phyloP scores from a whole-genome alignment of 2,113 vertebrate species.

The Trematocara variabile region DNA sequence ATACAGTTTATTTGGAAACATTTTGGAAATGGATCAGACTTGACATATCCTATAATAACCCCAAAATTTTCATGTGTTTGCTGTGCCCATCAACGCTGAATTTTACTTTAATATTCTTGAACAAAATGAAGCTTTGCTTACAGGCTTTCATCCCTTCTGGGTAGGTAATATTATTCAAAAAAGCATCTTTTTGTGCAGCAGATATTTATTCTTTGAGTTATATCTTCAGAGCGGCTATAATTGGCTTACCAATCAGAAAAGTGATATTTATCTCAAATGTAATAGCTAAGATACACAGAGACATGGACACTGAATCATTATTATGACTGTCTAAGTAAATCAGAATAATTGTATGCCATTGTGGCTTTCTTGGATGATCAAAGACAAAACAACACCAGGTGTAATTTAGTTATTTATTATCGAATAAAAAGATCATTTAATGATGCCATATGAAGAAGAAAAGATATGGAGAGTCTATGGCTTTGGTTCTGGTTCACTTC shows the following conservation, averaged over 20 bases:
- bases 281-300: background rate
- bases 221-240: background rate
- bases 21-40: background rate
- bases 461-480: background rate
- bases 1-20: background rate
- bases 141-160: background rate
- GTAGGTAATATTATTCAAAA: background rate
- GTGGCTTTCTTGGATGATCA: background rate
- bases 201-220: background rate
- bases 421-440: background rate
- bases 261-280: background rate
- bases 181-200: background rate
- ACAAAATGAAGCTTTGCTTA: background rate
- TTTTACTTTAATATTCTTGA: background rate
- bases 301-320: background rate
- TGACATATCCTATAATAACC: background rate
- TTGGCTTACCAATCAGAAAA: background rate
- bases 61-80: background rate
- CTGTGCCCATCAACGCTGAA: background rate
- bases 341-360: background rate
- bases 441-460: background rate
- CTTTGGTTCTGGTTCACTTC: background rate
- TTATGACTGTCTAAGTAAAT: background rate
- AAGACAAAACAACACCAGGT: background rate
- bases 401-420: background rate